Base-by-base conservation (phyloP, 2,113 vertebrate genomes). In the Jacana jacana region DNA sequence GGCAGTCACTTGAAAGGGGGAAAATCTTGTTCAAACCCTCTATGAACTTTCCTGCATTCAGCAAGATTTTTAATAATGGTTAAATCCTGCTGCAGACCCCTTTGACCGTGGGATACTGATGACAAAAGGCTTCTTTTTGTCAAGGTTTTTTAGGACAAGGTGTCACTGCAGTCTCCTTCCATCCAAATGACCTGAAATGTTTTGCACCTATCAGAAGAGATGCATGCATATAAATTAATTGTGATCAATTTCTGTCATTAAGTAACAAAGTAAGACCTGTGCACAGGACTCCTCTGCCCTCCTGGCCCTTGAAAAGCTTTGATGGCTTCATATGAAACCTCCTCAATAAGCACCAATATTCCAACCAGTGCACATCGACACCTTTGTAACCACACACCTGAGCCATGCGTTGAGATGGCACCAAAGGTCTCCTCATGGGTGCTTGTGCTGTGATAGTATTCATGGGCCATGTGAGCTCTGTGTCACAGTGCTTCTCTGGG, bases 1-100 rank as follows among this genome's bases (percentile, higher is more conserved):
- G 98, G 99, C 99, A 92, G 98, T 99, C 99, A 99, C 97, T 98
- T 98, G 99, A 99, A 98, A 99, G 98, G 91, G 98, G 98, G 97
- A 93, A 88, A 85, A 98, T 98, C 97, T 98, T 97, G 96, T 97
- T 98, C 97, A 98, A 97, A 91, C 68, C 93, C 95, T 98, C 89
- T 95, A 96, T 98, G 98, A 98, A 98, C 95, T 97, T 97, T 91
- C 86, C 88, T 95, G 37, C 88, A 89, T 97, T 94, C 83, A n/a
- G 54, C 1, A 25, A 92, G 57, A 24, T 37, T 83, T 88, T 90
- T 81, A 86, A 72, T 66, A 78, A 75, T 73, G 70, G 37, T 57
- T 66, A 92, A 54, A 86, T 68, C 48, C 75, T 78, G 31, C 46
- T 81, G 92, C 57, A 79, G 33, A 52, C 8, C n/a, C 57, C 77